Percentiles rank a stretch among this genome's conserved stretches.
These are phyloP conservation scores for Pachyseris speciosa DNA, from an alignment of 64 coral and sea anemone genomes.

Conservation along the genomic window DNA sequence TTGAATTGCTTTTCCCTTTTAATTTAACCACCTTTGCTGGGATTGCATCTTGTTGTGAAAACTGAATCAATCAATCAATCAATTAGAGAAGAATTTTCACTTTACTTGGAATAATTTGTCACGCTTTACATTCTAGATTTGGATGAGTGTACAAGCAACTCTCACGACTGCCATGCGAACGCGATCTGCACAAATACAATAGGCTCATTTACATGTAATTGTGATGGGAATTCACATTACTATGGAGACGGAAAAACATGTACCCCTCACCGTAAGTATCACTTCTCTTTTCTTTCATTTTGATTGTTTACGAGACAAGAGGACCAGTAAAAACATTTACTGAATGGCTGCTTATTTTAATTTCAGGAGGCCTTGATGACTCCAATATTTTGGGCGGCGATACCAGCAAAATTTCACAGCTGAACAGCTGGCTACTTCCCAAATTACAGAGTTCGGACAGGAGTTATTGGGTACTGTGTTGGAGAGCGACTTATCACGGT, in stretches of 20 bases:
- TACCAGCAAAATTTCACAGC: not conserved
- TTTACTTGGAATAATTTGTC: no score
- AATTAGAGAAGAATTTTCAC: no score
- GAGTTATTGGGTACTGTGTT: slow-evolving; percentile 29
- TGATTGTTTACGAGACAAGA: no score
- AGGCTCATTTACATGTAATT: not conserved
- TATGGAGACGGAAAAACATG: slow-evolving; percentile 8
- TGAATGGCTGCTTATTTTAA: not conserved
- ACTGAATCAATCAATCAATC: no score
- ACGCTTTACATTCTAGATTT: not conserved
- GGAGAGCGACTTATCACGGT: not conserved
- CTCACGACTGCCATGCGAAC: not conserved
- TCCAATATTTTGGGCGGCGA: not conserved
- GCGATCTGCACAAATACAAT: not conserved
- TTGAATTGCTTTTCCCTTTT: no score
- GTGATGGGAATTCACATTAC: not conserved
- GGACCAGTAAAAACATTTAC: no score
- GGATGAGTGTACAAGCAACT: not conserved
- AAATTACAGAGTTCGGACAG: not conserved
- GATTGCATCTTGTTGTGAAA: no score
- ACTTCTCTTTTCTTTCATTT: not conserved
- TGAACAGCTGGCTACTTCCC: not conserved
- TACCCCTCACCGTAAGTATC: not conserved
- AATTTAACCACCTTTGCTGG: no score
- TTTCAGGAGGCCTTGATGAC: slow-evolving; percentile 22